Base-by-base conservation (phyloP, 2,113 vertebrate genomes). In the Amazona guildingii region DNA sequence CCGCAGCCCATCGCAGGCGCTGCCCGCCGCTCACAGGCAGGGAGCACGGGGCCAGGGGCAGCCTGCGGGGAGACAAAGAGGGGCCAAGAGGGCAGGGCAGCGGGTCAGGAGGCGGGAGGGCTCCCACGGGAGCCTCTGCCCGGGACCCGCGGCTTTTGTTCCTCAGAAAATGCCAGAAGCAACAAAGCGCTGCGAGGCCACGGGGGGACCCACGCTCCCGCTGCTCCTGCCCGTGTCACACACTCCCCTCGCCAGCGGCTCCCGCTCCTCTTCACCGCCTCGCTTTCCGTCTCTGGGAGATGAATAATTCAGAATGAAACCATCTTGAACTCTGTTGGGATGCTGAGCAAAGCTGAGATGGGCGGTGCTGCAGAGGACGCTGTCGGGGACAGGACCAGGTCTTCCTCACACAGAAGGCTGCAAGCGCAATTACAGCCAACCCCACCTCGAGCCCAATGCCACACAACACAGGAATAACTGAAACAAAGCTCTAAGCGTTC, bases 251-350 rank as follows among this genome's bases (percentile, higher is more conserved):
- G 3, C 69, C 44, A 51, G 11, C 6, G 2, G 48, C 80, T 63
- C 79, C 67, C 0, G n/a, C 86, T 35, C 27, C 91, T 52, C 81
- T 48, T 41, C 63, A 6, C 55, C 10, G 9, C 13, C 64, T 68
- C 67, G 79, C 64, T 20, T 77, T 82, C 81, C 77, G 62, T 80
- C 96, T 72, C 78, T 41, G 79, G 79, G 83, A 93, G 61, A 90
- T 95, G 77, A 95, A 97, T 97, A 94, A 96, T 97, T 97, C 96
- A 97, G 95, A 74, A 93, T 86, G 86, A 95, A 96, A 97, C 95
- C 95, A 95, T 94, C 95, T 94, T 94, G 66, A 93, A 93, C 92
- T 83, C 83, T 74, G 72, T 12, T 73, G 94, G 94, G 95, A 95
- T 93, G 95, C 88, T 62, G 92, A 95, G 94, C 91, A n/a, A 66